Evolutionary conservation across 2,113 vertebrate species (phyloP).

Genomic region (Corapipo altera): DNA sequence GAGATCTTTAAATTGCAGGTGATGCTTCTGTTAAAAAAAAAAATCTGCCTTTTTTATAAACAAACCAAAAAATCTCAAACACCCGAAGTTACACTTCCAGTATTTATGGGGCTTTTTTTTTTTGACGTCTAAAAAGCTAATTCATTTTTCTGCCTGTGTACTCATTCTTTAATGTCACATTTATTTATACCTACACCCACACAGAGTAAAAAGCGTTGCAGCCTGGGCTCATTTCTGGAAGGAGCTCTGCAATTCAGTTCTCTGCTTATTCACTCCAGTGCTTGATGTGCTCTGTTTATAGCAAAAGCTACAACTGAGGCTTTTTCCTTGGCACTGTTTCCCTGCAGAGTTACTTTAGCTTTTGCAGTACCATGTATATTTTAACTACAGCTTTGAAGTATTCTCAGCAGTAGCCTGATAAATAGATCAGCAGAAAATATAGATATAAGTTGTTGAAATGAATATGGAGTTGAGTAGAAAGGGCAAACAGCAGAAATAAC

Average conservation of each 20-base stretch:
- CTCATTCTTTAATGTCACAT: constrained; percentile 55
- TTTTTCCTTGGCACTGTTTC: constrained; percentile 25
- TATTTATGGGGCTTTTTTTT: background rate
- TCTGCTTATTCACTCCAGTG: constrained; percentile 28
- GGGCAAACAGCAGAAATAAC: background rate
- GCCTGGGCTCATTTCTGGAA: constrained; percentile 42
- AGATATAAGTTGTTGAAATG: background rate
- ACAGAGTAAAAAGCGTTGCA: constrained; percentile 22
- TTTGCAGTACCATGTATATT: background rate
- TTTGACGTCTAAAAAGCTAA: constrained; percentile 26
- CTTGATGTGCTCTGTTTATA: constrained; percentile 60
- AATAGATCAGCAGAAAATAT: background rate
- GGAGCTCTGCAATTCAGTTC: constrained; percentile 41
- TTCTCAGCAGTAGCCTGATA: constrained; percentile 20
- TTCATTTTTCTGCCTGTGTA: constrained; percentile 51
- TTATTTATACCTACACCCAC: constrained; percentile 68
- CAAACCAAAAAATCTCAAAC: background rate
- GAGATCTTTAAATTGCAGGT: background rate
- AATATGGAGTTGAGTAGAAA: background rate
- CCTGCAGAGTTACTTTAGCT: constrained; percentile 32
- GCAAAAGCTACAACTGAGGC: constrained; percentile 45
- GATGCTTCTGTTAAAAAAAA: background rate
- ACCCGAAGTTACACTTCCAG: constrained; percentile 9
- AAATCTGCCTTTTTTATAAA: background rate
- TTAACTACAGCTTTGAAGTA: background rate